Evolutionary conservation across 2,797 vertebrate genomes (phyloP), one percentile per base, ranked within the genome.

Genomic region (Diplodus sargus): DNA sequence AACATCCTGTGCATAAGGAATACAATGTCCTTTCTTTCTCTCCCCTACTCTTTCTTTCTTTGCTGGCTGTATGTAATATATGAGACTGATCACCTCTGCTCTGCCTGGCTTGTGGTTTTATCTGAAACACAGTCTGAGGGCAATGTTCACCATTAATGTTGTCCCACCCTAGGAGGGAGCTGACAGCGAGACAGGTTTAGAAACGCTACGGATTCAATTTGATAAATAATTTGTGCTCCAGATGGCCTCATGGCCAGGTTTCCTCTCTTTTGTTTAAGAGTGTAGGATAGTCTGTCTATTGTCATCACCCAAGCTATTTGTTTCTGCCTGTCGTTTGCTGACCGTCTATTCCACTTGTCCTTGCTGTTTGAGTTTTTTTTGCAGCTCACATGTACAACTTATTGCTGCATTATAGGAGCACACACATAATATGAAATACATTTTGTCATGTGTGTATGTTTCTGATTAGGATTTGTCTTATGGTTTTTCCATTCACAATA

Each of bases 161-260:
- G 57, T 69, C 16, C 34, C 67, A 23, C 18, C 17, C 43, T 18
- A 13, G 59, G 48, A 47, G 74, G 49, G 28, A 57, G 59, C 52
- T 22, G 49, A 56, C n/a, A 7, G 30, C 15, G 22, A 51, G 63
- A 72, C 76, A 56, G 83, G 30, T 83, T 90, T 81, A 63, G 71
- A 87, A 87, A 61, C 20, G 68, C 72, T 66, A 74, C 72, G 70
- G 68, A 76, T 85, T 82, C 45, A 42, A 51, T 45, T 57, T 54
- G 53, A 87, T 85, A 80, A 87, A 84, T 89, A 78, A 79, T 85
- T 87, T 80, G 75, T 62, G 14, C 72, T 86, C 64, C 90, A 90
- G 74, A 79, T 88, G 81, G 73, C 82, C 45, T 42, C 68, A 69
- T 59, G 64, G 56, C 56, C 70, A 78, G 18, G 42, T 74, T 28